Base-by-base conservation (phyloP, 2,888 invertebrate genomes). In the Sesia apiformis region DNA sequence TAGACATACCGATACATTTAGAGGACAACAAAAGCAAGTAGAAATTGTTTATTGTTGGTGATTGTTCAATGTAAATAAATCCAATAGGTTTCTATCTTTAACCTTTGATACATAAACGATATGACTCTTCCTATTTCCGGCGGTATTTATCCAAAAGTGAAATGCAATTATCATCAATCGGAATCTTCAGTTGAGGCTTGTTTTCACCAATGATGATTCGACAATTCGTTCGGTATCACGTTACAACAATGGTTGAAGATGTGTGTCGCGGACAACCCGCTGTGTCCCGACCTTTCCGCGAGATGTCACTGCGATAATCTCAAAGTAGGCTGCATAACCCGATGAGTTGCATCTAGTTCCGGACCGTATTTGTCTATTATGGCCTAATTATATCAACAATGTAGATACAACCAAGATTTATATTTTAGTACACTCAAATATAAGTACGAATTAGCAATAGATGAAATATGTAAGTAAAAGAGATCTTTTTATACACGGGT, bases 201-300 rank as follows among this genome's bases (percentile, higher is more conserved):
- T 81, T 83, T 83, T 81, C 80, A 73, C 79, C 64, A 67, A 67
- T 68, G 76, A 80, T 84, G 81, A 84, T 69, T 78, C 70, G 69
- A 66, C 79, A 65, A 56, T 68, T 60, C 56, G 52, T 56, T 53
- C 59, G 55, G 57, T 61, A 64, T 67, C 61, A 60, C 57, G 54
- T 65, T 61, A 67, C 64, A 67, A 75, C 70, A 72, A 73, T 69
- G 58, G 63, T 62, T 40, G 39, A 51, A 60, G 43, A 69, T 67
- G 61, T 71, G 56, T 62, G 66, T 63, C 66, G 59, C 60, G 51
- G 58, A 52, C 60, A 62, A 64, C 72, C 67, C 66, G 67, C 67
- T 62, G 69, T 53, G 69, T 56, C 49, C 52, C 61, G 69, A 74
- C 71, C 72, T 74, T 67, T 71, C 53, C 49, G 56, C 54, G 58